Conservation (phyloP, 64 coral and sea anemone species). For the Acropora yongei region DNA sequence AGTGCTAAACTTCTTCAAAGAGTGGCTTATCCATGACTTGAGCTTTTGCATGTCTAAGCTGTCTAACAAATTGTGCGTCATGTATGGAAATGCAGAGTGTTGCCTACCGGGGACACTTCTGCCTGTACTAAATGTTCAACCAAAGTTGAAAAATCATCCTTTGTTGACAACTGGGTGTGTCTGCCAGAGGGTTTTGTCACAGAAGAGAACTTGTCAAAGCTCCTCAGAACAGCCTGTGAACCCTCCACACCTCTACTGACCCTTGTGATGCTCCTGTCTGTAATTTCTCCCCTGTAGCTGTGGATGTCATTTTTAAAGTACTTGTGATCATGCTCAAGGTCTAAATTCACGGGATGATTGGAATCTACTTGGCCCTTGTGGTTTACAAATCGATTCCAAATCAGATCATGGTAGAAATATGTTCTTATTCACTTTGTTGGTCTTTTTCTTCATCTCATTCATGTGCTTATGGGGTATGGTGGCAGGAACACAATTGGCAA, state of each 20-base stretch:
- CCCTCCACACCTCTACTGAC: constrained; percentile 22
- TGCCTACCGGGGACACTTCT: constrained; percentile 47
- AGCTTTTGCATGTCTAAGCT: constrained; percentile 16
- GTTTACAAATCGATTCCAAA: constrained; percentile 72
- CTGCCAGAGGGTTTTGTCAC: constrained; percentile 59
- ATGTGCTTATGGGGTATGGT: constrained; percentile 49
- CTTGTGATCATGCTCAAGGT: constrained; percentile 76
- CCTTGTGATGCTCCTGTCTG: constrained; percentile 41
- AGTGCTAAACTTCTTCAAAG: constrained; percentile 40
- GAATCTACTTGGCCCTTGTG: constrained; percentile 56
- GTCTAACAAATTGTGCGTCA: constrained; percentile 44
- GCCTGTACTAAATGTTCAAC: constrained; percentile 46
- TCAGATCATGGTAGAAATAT: neutral
- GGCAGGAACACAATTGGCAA: constrained; percentile 6
- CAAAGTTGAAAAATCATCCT: constrained; percentile 29
- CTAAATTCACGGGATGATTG: constrained; percentile 62
- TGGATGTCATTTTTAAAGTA: constrained; percentile 51
- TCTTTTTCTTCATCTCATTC: constrained; percentile 36
- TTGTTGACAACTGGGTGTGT: constrained; percentile 46
- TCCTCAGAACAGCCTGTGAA: neutral
- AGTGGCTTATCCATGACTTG: constrained; percentile 50
- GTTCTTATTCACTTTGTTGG: constrained; percentile 42
- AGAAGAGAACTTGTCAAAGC: constrained; percentile 36
- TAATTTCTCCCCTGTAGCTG: constrained; percentile 38
- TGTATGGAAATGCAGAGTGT: constrained; percentile 49